Base-by-base conservation (phyloP, 2,888 invertebrate genomes). In the Hybos culiciformis region DNA sequence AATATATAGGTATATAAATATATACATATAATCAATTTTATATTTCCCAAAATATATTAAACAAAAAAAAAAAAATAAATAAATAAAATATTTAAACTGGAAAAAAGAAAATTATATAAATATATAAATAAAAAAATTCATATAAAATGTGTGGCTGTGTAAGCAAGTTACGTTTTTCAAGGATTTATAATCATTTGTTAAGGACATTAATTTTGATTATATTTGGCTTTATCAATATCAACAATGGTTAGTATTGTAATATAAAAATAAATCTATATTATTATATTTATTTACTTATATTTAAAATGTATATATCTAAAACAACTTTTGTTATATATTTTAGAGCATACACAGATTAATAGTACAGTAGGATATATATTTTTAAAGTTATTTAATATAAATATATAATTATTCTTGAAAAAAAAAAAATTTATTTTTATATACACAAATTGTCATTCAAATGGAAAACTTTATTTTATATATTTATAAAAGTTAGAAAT, bases 161-260 rank as follows among this genome's bases (percentile, higher is more conserved):
- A 43, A 47, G 49, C 43, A 52, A 50, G 47, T 44, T 53, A 42
- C 49, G 46, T 41, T 53, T 51, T 47, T 53, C 51, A 49, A 51
- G 54, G 54, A 54, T 54, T 51, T 52, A 52, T 45, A 52, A 52
- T 45, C 53, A 53, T 47, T 50, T 54, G 40, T 46, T 56, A 41
- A 50, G 56, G 48, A 54, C 54, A 47, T 47, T 54, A 26, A 52
- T 54, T 48, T 46, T 57, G 48, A 53, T 56, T 42, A 48, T 54
- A 42, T 50, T 56, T 37, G 54, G 56, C 46, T 54, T 56, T 52
- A 54, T 54, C 31, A 54, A 56, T 47, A 48, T 56, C 45, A 56
- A 57, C 43, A 56, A 53, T 43, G 56, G 56, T 56, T 46, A 50
- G 56, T 54, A 26, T 33, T 19, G 12, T 26, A 9, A 14, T 41